Conservation (phyloP, 2,888 invertebrate species). For the Erynnis tages region DNA sequence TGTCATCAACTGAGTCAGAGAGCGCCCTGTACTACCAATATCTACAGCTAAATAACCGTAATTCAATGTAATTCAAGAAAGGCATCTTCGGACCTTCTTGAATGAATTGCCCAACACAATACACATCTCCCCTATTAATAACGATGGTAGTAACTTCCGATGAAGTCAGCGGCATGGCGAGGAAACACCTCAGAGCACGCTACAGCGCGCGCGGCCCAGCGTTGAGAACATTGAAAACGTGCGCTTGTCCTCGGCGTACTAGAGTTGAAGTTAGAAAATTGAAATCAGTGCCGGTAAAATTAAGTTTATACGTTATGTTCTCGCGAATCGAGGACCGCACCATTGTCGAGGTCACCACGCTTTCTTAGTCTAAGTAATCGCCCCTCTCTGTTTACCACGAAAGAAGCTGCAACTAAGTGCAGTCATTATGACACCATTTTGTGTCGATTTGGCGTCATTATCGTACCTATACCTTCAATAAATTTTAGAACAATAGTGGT, state of each 20-base stretch:
- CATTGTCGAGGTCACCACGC: conserved; percentile 52
- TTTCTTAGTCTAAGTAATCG: conserved; percentile 51
- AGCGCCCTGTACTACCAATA: no score
- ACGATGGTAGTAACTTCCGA: conserved; percentile 6
- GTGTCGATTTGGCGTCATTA: conserved; percentile 35
- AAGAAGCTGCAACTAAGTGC: conserved; percentile 41
- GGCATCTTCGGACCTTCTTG: no score
- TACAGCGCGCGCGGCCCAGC: background rate
- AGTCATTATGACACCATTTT: conserved; percentile 38
- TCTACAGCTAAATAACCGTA: no score
- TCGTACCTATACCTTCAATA: conserved; percentile 11
- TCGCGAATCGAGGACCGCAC: conserved; percentile 28
- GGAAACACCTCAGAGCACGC: background rate
- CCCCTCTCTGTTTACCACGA: conserved; percentile 34
- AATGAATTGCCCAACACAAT: no score
- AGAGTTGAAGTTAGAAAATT: conserved; percentile 9
- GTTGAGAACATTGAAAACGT: background rate
- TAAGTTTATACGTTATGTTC: conserved; percentile 21
- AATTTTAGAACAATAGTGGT: no score
- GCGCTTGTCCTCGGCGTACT: background rate
- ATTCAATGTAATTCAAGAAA: no score
- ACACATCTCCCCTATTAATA: no score
- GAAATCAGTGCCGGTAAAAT: conserved; percentile 21
- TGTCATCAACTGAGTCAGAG: no score
- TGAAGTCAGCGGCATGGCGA: background rate